phyloP scores from a whole-genome alignment of 2,888 invertebrate genomes.

The Megastigmus dorsalis region DNA sequence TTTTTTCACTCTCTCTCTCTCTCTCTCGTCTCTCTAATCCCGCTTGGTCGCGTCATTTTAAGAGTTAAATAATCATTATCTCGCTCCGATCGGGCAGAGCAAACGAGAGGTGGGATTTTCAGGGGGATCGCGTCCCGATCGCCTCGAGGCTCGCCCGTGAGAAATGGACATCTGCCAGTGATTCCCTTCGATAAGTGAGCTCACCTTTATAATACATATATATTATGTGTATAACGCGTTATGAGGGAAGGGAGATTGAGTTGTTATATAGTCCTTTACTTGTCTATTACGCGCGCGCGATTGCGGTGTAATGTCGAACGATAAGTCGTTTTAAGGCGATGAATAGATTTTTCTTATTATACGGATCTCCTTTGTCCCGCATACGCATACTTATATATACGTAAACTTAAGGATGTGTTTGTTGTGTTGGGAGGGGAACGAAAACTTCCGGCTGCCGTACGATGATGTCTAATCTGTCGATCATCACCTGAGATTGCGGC shows the following conservation, averaged over 20 bases:
- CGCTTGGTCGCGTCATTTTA: conserved; percentile 12
- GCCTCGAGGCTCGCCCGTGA: conserved; percentile 51
- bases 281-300: not conserved
- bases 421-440: not conserved
- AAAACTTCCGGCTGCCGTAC: conserved; percentile 6
- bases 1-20: conserved; percentile 7
- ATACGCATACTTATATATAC: no score
- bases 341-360: conserved; percentile 29
- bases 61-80: conserved; percentile 55
- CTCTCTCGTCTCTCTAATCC: not conserved
- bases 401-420: not conserved
- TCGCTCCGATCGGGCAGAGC: conserved; percentile 51
- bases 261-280: conserved; percentile 11
- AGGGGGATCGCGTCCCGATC: conserved; percentile 62
- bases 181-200: conserved; percentile 57
- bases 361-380: not conserved
- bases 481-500: not conserved
- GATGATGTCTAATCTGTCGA: conserved; percentile 25
- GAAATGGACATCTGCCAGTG: conserved; percentile 66
- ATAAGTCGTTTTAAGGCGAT: conserved; percentile 28
- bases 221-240: not conserved
- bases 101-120: conserved; percentile 55
- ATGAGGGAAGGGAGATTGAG: conserved; percentile 10
- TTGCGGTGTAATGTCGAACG: conserved; percentile 1
- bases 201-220: not conserved